Conservation (phyloP, 1,140 invertebrate genomes). For the Cydia amplana region DNA sequence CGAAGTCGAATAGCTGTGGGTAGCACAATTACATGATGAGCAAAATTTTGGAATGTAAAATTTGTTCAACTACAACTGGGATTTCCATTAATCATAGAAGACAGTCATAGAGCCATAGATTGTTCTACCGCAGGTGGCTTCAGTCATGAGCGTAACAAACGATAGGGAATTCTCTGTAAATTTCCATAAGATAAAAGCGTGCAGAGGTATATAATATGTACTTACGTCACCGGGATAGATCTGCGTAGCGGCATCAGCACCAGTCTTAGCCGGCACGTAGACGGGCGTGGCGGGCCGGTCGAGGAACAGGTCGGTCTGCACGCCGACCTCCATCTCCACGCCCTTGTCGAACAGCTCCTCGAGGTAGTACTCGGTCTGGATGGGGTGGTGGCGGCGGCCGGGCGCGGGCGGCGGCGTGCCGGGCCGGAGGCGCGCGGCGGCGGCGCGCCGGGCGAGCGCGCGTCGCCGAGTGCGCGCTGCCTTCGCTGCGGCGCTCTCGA, state of each 20-base stretch:
- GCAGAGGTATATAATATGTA: slow-evolving; percentile 32
- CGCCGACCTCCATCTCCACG: slow-evolving; percentile 85
- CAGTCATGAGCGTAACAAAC: no score
- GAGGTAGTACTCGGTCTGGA: slow-evolving; percentile 93
- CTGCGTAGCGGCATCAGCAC: slow-evolving; percentile 90
- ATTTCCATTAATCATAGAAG: no score
- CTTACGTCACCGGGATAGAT: slow-evolving; percentile 92
- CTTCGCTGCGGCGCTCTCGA: slow-evolving; percentile 80
- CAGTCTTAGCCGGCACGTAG: slow-evolving; percentile 88
- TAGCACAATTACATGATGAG: slow-evolving; percentile 35
- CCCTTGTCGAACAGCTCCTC: slow-evolving; percentile 89
- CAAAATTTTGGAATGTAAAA: no score
- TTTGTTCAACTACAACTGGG: background rate
- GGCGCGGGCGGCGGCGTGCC: slow-evolving; percentile 86
- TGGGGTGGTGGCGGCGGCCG: slow-evolving; percentile 88
- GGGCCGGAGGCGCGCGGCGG: slow-evolving; percentile 82
- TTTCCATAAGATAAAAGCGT: no score
- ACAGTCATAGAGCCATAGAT: no score
- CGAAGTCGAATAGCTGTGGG: slow-evolving; percentile 91
- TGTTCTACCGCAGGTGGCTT: no score
- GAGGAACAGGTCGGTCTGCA: slow-evolving; percentile 92
- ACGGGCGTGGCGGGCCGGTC: slow-evolving; percentile 88
- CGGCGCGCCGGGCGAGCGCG: slow-evolving; percentile 81
- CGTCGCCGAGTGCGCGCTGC: slow-evolving; percentile 83
- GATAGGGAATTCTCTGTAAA: no score